Base-by-base conservation (phyloP, 2,797 vertebrate genomes). In the Cuniculus paca region DNA sequence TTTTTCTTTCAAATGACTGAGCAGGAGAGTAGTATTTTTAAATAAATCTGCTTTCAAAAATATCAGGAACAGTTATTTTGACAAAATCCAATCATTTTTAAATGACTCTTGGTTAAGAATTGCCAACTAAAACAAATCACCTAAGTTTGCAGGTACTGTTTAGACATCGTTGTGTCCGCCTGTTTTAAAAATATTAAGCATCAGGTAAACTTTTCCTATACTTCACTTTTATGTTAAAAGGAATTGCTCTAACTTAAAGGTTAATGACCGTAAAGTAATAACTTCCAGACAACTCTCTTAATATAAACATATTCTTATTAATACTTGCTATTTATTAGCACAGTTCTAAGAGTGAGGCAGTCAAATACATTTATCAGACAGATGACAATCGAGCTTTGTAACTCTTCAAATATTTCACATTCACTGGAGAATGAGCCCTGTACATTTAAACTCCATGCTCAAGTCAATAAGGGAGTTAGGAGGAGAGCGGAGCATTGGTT, bases 401-500 rank as follows among this genome's bases (percentile, higher is more conserved):
- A 45, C 36, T 56, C 60, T 56, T 63, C 60, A 39, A 54, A 26
- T 8, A 83, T 39, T n/a, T 12, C 7, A 6, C 4, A 61, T 4
- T n/a, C 13, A 13, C 22, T 12, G 31, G 58, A 58, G 5, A 79
- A 24, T 28, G 45, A 77, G 2, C 42, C 9, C 42, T 16, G 5
- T 4, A 26, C 45, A 26, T 8, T 3, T 4, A 50, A 92, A 12
- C 13, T 58, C 12, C 58, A 52, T 42, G 42, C 4, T 22, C 74
- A n/a, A 28, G 0, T 0, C 34, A 22, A 19, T 4, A 11, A n/a
- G 36, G 11, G 11, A 42, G 34, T 11, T 2, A 1, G 2, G 1
- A 24, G 34, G 42, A 6, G 26, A n/a, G 26, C 17, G 26, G 54
- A 28, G 5, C 3, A 6, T 1, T 6, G 45, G 9, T 13, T 19